Conservation (phyloP, 1,140 invertebrate species). For the Lordiphosa clarofinis region DNA sequence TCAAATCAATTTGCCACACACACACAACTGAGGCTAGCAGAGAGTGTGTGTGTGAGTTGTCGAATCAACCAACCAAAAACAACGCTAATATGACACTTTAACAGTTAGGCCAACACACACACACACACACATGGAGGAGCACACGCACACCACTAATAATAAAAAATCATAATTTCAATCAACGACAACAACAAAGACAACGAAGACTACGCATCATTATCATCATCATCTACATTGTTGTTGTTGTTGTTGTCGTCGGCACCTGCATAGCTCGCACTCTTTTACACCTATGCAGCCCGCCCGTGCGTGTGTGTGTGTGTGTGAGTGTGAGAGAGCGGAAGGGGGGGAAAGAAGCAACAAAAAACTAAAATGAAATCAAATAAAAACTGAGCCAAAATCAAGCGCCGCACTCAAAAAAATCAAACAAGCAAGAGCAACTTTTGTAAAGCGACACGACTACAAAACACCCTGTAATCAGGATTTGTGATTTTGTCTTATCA, state of each 20-base stretch:
- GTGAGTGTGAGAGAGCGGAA: too few relatives aligned
- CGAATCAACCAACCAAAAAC: constrained; percentile 73
- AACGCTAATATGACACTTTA: constrained; percentile 78
- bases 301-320: too few relatives aligned
- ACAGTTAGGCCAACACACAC: constrained; percentile 63
- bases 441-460: too few relatives aligned
- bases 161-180: constrained; percentile 78
- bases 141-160: constrained; percentile 69
- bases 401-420: constrained; percentile 14
- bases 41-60: constrained; percentile 4
- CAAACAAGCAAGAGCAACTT: neutral
- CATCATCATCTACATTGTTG: constrained; percentile 9
- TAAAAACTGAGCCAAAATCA: constrained; percentile 17
- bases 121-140: constrained; percentile 24
- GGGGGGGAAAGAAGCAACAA: neutral
- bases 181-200: constrained; percentile 52
- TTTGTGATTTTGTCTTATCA: too few relatives aligned
- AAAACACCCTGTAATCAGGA: too few relatives aligned
- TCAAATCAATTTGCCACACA: constrained; percentile 69
- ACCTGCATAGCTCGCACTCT: constrained; percentile 69
- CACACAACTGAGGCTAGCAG: constrained; percentile 16
- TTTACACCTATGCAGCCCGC: constrained; percentile 60
- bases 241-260: constrained; percentile 30
- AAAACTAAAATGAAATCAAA: constrained; percentile 7
- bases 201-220: constrained; percentile 24